Percentiles rank a stretch among this genome's conserved stretches.
Evolutionary conservation across 2,113 vertebrate species (phyloP).

Genomic region (Oriolus oriolus): DNA sequence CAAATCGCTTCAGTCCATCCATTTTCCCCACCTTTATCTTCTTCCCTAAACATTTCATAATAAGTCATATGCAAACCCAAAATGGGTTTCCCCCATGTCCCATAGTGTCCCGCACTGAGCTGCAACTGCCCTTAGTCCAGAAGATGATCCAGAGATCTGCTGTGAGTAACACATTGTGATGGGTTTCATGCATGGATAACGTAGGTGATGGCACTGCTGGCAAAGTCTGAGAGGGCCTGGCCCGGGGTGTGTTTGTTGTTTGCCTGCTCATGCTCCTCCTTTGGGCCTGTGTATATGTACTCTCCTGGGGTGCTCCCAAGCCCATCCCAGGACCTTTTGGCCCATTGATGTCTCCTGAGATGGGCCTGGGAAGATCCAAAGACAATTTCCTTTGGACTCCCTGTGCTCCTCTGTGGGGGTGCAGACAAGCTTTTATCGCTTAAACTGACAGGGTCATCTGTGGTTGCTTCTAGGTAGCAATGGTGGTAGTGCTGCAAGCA

Average conservation of each 20-base stretch:
- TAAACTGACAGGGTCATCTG: neutral
- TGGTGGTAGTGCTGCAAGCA: neutral
- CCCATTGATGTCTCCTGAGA: neutral
- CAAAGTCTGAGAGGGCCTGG: neutral
- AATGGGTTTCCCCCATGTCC: neutral
- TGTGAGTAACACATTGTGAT: rapidly evolving
- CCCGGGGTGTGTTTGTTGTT: neutral
- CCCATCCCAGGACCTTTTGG: neutral
- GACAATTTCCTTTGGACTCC: neutral
- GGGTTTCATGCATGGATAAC: neutral
- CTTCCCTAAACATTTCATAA: neutral
- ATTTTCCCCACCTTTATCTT: neutral
- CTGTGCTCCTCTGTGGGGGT: neutral
- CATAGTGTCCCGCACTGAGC: neutral
- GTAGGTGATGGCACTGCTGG: neutral
- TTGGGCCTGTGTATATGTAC: neutral
- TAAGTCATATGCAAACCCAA: neutral
- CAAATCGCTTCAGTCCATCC: neutral
- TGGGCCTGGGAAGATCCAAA: neutral
- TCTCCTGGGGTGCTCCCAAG: neutral
- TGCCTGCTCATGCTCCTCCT: neutral
- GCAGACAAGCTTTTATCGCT: neutral
- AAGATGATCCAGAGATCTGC: neutral
- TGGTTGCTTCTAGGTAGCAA: neutral
- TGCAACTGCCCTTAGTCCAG: neutral